Evolutionary conservation across 2,888 invertebrate species (phyloP), one percentile per base, ranked within the genome.

Genomic region (Tenthredo livida): DNA sequence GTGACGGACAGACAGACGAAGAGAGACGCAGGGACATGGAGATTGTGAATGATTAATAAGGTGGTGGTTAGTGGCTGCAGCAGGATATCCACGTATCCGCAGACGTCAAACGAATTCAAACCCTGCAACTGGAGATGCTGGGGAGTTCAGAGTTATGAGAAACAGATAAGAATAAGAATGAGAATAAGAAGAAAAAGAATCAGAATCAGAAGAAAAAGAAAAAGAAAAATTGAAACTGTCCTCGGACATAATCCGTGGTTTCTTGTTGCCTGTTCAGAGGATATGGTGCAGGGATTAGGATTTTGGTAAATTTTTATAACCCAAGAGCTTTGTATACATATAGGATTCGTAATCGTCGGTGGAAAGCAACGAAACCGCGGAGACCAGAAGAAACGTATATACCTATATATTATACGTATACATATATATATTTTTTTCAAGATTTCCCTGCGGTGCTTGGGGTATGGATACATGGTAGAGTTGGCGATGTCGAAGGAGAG

Each of bases 331-430:
- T 54, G 54, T 54, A 54, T 54, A 54, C n/a, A n/a, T 21, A 25
- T 29, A 15, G 43, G 10, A 43, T 73, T 1, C 43, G 21, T 73
- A 73, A 73, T 73, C 73, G 73, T 73, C 73, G 40, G 37, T 10
- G 43, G n/a, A 33, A 67, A 73, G 43, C 25, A 43, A 33, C 15
- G 67, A 25, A 2, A 54, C 17, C 6, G 7, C 43, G n/a, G 1
- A 61, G 25, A 83, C n/a, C 9, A 83, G 67, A 83, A 91, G 91
- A 90, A 90, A 93, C 92, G 92, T 91, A 93, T 93, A 93, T 54
- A 50, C n/a, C n/a, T 2, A n/a, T 43, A 47, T 43, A 21, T 5
- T 29, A 29, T 29, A 29, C 2, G 4, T n/a, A 47, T 73, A n/a
- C 47, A 75, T 43, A 25, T 75, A 25, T 43, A 33, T 78, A 54